phyloP scores from a whole-genome alignment of 1,140 invertebrate species.

The Apis mellifera region DNA sequence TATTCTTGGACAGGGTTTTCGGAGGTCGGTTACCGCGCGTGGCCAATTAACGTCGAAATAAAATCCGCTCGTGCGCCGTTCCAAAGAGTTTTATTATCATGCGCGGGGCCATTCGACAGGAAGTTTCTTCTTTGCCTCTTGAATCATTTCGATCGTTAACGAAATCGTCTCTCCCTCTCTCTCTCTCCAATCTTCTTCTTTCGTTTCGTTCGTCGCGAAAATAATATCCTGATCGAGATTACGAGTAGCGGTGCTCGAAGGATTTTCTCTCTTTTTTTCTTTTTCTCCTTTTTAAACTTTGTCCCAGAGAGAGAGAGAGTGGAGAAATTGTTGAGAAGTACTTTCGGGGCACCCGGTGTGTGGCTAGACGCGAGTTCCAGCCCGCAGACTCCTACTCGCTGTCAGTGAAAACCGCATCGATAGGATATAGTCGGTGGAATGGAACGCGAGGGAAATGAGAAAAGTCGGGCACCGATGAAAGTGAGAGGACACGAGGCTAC shows the following conservation, averaged over 20 bases:
- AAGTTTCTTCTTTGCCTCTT: conserved; percentile 26
- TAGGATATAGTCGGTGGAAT: conserved; percentile 62
- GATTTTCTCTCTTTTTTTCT: too few relatives aligned
- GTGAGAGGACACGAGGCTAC: conserved; percentile 68
- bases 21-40: conserved; percentile 54
- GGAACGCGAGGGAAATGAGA: conserved; percentile 69
- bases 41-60: conserved; percentile 63
- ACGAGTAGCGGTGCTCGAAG: too few relatives aligned
- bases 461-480: conserved; percentile 72
- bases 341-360: conserved; percentile 39
- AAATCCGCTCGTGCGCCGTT: conserved; percentile 46
- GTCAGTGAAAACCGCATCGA: conserved; percentile 65
- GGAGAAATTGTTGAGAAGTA: not conserved
- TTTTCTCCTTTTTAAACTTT: too few relatives aligned
- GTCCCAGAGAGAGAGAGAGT: fast-evolving
- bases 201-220: not conserved
- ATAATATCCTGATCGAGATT: not conserved
- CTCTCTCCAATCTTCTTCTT: not conserved
- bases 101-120: conserved; percentile 16
- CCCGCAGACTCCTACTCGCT: conserved; percentile 58
- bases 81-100: conserved; percentile 33
- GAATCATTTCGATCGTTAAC: conserved; percentile 1
- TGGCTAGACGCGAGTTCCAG: conserved; percentile 35
- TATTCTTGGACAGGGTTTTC: conserved; percentile 63
- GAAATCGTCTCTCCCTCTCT: not conserved